Evolutionary conservation across 2,888 invertebrate species (phyloP).

Genomic region (Phengaris alcon): DNA sequence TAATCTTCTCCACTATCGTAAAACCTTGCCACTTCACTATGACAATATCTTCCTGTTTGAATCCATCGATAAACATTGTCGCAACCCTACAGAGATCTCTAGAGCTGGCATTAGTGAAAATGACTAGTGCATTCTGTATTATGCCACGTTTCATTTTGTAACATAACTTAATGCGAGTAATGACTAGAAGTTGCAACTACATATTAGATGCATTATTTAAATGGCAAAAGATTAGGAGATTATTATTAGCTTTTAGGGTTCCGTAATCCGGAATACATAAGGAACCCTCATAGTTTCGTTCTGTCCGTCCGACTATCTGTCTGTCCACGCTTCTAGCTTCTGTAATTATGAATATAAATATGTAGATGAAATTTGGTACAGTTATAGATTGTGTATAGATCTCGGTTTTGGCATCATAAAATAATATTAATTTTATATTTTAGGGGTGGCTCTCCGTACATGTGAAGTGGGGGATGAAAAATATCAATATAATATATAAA

Average conservation of each 20-base stretch:
- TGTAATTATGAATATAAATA: no score
- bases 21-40: not conserved
- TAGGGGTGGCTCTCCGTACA: no score
- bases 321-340: no score
- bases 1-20: not conserved
- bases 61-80: not conserved
- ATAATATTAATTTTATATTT: no score
- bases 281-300: no score
- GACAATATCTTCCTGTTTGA: not conserved
- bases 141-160: conserved; percentile 1
- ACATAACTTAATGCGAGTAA: not conserved
- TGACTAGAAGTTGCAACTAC: not conserved
- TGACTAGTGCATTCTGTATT: conserved; percentile 27
- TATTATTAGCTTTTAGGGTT: not conserved
- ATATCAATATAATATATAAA: no score
- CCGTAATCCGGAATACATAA: no score
- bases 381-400: no score
- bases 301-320: no score
- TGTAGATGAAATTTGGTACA: no score
- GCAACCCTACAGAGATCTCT: not conserved
- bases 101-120: conserved; percentile 29
- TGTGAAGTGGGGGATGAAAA: no score
- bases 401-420: no score
- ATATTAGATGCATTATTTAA: not conserved
- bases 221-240: not conserved